These are phyloP conservation scores for Magallana ariakensis DNA, from an alignment of 1,140 invertebrate species.

Conservation along the genomic window DNA sequence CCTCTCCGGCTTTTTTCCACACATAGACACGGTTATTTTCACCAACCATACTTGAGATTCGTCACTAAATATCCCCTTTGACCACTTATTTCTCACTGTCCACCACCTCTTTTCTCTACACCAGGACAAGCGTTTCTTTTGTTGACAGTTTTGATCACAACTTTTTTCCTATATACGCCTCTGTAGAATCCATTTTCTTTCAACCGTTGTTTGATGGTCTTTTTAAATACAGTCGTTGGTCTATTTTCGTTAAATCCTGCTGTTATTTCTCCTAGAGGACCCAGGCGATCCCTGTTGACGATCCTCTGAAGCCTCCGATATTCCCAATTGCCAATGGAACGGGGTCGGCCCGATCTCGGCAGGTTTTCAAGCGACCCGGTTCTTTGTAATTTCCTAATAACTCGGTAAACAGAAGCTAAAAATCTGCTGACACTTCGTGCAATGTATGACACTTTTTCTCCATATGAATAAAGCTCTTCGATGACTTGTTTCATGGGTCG, in stretches of 20 bases:
- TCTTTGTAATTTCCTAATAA: not conserved
- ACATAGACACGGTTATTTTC: no score
- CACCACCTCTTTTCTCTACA: no score
- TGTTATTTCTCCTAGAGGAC: not conserved
- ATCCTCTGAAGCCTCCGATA: conserved; percentile 4
- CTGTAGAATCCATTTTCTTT: conserved; percentile 8
- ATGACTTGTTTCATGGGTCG: not conserved
- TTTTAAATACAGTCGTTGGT: not conserved
- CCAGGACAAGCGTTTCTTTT: conserved; percentile 39
- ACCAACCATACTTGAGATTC: no score
- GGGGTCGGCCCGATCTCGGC: not conserved
- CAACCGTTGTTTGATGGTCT: not conserved
- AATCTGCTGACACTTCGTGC: not conserved
- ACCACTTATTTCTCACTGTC: no score
- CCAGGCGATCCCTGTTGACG: conserved; percentile 6
- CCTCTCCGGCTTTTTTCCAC: no score
- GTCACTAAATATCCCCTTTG: no score
- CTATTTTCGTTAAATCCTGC: conserved; percentile 25
- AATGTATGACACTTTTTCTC: not conserved
- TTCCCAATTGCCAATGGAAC: not conserved
- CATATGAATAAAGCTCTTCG: not conserved
- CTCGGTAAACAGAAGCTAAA: not conserved
- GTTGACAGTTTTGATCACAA: conserved; percentile 14
- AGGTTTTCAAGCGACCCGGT: not conserved
- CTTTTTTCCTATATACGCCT: conserved; percentile 14